These are phyloP conservation scores for Gymnocheta viridis DNA, from an alignment of 2,888 invertebrate genomes.

Conservation along the genomic window DNA sequence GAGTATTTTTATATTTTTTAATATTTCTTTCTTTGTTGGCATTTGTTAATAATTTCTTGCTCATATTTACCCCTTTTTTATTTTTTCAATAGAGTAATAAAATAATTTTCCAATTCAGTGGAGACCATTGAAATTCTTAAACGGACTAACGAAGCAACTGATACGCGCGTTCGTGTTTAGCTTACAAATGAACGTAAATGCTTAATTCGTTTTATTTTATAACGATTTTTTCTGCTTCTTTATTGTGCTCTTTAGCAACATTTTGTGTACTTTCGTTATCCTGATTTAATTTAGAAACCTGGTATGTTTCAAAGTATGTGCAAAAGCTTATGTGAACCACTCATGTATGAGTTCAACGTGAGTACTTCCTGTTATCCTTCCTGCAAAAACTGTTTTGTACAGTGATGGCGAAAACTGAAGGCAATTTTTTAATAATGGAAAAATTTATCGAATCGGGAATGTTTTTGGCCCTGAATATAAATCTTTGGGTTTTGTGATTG, in stretches of 20 bases:
- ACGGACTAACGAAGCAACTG: conserved; percentile 66
- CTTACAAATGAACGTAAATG: conserved; percentile 65
- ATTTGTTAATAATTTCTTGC: conserved; percentile 45
- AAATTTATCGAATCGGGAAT: no score
- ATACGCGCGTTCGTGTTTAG: conserved; percentile 63
- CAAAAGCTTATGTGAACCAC: not conserved
- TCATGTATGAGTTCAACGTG: conserved; percentile 18
- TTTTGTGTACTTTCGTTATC: conserved; percentile 17
- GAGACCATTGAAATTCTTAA: conserved; percentile 44
- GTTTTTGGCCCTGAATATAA: no score
- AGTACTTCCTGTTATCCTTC: not conserved
- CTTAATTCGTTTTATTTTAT: conserved; percentile 63
- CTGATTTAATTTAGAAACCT: conserved; percentile 60
- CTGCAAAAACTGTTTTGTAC: not conserved
- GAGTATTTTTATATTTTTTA: not conserved
- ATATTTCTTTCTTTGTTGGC: not conserved
- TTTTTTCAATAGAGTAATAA: conserved; percentile 48
- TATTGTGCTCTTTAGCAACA: conserved; percentile 15
- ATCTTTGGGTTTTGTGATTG: no score
- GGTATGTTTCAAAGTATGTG: conserved; percentile 7
- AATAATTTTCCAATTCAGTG: conserved; percentile 68
- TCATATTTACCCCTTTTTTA: conserved; percentile 56
- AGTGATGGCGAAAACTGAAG: not conserved
- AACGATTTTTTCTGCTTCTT: not conserved
- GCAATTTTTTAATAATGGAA: no score